phyloP scores from a whole-genome alignment of 2,888 invertebrate genomes.

The Noctua pronuba region DNA sequence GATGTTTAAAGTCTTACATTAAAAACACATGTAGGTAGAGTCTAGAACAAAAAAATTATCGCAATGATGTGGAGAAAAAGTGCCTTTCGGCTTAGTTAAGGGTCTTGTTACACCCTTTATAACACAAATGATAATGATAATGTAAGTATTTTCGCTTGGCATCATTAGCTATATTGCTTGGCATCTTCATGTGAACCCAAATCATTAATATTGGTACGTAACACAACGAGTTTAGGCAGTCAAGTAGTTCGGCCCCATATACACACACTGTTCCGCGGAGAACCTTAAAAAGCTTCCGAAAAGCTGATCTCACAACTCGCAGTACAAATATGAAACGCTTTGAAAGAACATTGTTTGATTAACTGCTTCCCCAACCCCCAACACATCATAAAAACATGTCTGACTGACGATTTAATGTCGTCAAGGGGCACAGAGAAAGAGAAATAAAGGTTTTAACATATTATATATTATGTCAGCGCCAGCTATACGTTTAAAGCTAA shows the following conservation, averaged over 20 bases:
- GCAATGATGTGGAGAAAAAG: too few species aligned
- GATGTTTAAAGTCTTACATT: too few species aligned
- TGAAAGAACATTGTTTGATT: neutral
- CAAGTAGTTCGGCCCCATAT: neutral
- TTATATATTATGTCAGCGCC: constrained; percentile 9
- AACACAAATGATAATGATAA: neutral
- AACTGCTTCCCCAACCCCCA: neutral
- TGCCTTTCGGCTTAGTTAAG: too few species aligned
- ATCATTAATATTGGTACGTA: neutral
- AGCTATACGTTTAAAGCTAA: constrained; percentile 33
- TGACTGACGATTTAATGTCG: too few species aligned
- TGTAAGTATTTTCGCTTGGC: neutral
- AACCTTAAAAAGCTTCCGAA: neutral
- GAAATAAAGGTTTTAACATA: neutral
- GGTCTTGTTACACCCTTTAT: too few species aligned
- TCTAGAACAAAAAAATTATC: too few species aligned
- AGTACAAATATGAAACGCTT: neutral
- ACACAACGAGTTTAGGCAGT: neutral
- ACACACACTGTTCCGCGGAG: neutral
- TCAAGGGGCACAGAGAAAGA: neutral
- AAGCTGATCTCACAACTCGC: neutral
- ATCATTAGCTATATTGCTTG: constrained; percentile 3
- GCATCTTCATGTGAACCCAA: neutral
- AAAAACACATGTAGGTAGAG: too few species aligned
- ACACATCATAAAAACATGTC: neutral